Percentiles rank a stretch among this genome's conserved stretches.
Conservation (phyloP, 2,113 vertebrate genomes). For the Symphodus melops region DNA sequence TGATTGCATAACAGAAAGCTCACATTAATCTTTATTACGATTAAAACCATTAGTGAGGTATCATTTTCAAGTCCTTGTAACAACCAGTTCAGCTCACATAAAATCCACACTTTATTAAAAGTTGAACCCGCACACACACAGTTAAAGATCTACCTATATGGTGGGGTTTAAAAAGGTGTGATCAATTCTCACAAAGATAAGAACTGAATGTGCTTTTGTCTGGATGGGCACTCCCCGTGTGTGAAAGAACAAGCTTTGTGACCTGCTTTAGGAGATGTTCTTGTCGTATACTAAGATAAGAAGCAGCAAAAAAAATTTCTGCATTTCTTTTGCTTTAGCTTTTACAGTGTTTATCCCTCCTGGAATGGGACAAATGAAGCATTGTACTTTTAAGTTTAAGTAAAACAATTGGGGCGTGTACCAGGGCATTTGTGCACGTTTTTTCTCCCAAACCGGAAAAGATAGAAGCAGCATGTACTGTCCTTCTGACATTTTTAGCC, state of each 20-base stretch:
- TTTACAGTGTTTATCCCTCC: neutral
- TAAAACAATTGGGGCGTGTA: neutral
- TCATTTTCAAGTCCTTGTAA: too few species aligned
- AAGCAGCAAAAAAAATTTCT: too few species aligned
- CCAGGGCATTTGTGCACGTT: neutral
- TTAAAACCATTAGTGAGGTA: too few species aligned
- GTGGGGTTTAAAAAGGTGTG: constrained; percentile 31
- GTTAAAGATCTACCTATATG: constrained; percentile 52
- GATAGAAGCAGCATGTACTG: constrained; percentile 47
- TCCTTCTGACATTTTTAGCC: constrained; percentile 37
- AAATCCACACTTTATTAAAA: neutral
- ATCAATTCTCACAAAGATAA: constrained; percentile 39
- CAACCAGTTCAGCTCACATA: neutral
- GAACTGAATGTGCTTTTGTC: constrained; percentile 41
- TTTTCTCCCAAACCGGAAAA: neutral
- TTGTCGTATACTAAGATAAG: too few species aligned
- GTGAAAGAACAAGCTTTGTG: constrained; percentile 1
- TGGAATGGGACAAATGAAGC: neutral
- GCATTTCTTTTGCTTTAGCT: neutral
- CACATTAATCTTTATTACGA: too few species aligned
- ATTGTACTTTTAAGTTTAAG: neutral
- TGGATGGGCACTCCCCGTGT: constrained; percentile 11
- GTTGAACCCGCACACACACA: neutral
- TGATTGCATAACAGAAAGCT: too few species aligned
- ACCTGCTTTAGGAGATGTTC: too few species aligned